Conservation (phyloP, 2,888 invertebrate genomes). For the Ischnus inquisitorius region DNA sequence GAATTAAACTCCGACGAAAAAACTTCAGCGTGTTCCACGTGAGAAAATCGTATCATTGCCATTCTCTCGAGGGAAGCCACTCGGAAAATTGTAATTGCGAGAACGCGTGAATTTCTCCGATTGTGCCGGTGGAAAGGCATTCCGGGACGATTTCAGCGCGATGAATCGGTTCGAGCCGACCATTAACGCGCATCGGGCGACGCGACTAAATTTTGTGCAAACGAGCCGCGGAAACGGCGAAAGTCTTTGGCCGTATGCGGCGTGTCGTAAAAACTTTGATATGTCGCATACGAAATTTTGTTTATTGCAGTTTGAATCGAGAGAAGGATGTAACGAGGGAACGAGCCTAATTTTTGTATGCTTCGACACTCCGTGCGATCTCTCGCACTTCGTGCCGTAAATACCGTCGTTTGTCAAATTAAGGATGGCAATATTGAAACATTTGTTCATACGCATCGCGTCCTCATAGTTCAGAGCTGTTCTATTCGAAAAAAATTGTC, state of each 20-base stretch:
- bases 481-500: constrained; percentile 30
- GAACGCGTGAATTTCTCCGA: constrained; percentile 60
- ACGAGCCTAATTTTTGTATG: too few relatives aligned
- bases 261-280: neutral
- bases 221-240: neutral
- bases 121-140: constrained; percentile 51
- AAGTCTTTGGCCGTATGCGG: neutral
- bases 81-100: constrained; percentile 47
- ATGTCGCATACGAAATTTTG: too few relatives aligned
- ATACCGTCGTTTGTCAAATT: too few relatives aligned
- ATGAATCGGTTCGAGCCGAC: neutral
- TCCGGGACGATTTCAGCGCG: constrained; percentile 3
- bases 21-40: neutral
- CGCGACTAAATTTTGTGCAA: constrained; percentile 5
- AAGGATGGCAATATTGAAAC: too few relatives aligned
- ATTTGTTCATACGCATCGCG: neutral
- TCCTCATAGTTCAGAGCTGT: neutral
- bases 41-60: neutral
- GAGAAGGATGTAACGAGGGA: too few relatives aligned
- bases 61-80: neutral
- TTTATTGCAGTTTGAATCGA: too few relatives aligned
- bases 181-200: constrained; percentile 11
- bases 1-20: neutral
- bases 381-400: too few relatives aligned
- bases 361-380: too few relatives aligned